phyloP scores from a whole-genome alignment of 2,113 vertebrate genomes.

The Pseudorhombus dupliciocellatus region DNA sequence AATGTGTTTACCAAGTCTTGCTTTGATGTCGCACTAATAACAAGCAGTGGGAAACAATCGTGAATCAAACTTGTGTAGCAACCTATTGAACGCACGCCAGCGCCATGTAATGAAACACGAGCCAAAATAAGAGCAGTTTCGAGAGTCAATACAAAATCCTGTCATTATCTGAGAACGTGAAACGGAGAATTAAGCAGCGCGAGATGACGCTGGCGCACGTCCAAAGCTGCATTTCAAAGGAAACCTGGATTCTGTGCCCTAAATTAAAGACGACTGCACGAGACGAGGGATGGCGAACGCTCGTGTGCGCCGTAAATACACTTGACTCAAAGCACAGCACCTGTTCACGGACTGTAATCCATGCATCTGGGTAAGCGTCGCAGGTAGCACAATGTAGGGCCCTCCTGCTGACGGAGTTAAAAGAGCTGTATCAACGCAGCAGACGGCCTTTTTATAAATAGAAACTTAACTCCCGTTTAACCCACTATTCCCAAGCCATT shows the following conservation, averaged over 20 bases:
- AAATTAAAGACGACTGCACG: conserved; percentile 54
- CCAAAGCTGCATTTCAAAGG: conserved; percentile 53
- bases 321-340: conserved; percentile 38
- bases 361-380: conserved; percentile 30
- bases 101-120: conserved; percentile 70
- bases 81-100: conserved; percentile 58
- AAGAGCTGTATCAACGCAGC: background rate
- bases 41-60: conserved; percentile 69
- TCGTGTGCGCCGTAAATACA: conserved; percentile 42
- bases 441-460: background rate
- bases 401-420: conserved; percentile 20
- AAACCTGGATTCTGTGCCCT: conserved; percentile 44
- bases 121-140: conserved; percentile 62
- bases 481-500: background rate
- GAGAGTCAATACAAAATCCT: conserved; percentile 63
- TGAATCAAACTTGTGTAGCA: conserved; percentile 71
- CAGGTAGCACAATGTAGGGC: background rate
- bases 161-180: conserved; percentile 60
- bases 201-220: conserved; percentile 50
- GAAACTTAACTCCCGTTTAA: background rate
- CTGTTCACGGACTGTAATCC: conserved; percentile 37
- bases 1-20: conserved; percentile 70
- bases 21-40: conserved; percentile 72
- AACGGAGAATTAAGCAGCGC: conserved; percentile 53
- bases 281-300: conserved; percentile 8